phyloP scores from a whole-genome alignment of 2,113 vertebrate species.

The Corythornis cristatus region DNA sequence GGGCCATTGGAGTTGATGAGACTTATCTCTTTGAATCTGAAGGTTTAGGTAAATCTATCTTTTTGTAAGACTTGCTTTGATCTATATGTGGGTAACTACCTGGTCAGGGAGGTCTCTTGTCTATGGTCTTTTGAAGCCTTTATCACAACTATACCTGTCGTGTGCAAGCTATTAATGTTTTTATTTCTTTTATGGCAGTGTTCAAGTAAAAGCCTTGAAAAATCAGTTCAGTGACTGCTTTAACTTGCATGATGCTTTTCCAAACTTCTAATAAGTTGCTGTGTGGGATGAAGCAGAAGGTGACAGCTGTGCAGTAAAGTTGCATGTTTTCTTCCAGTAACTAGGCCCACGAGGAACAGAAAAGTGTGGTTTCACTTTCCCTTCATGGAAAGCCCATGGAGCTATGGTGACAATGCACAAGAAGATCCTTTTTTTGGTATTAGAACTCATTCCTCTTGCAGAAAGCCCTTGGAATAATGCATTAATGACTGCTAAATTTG shows the following conservation, averaged over 20 bases:
- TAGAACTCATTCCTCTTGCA: constrained; percentile 6
- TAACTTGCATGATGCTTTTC: not conserved
- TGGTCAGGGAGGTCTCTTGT: not conserved
- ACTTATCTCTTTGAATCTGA: constrained; percentile 97
- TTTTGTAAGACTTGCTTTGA: constrained; percentile 6
- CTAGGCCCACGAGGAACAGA: constrained; percentile 1
- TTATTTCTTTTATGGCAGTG: not conserved
- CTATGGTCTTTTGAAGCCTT: not conserved
- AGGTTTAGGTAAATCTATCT: constrained; percentile 85
- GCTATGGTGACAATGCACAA: not conserved
- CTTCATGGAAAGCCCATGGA: not conserved
- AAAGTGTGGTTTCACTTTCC: not conserved
- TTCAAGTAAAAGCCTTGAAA: not conserved
- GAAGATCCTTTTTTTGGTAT: constrained; percentile 31
- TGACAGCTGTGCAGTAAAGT: not conserved
- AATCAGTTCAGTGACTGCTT: not conserved
- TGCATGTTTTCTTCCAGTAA: not conserved
- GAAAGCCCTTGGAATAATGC: constrained; percentile 17
- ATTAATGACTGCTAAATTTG: constrained; percentile 14
- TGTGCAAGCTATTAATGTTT: not conserved
- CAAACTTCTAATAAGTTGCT: not conserved
- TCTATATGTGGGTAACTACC: not conserved
- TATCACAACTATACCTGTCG: not conserved
- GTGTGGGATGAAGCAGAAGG: not conserved
- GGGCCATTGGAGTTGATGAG: constrained; percentile 88